Conservation (phyloP, 2,113 vertebrate genomes). For the Nannospalax galili region DNA sequence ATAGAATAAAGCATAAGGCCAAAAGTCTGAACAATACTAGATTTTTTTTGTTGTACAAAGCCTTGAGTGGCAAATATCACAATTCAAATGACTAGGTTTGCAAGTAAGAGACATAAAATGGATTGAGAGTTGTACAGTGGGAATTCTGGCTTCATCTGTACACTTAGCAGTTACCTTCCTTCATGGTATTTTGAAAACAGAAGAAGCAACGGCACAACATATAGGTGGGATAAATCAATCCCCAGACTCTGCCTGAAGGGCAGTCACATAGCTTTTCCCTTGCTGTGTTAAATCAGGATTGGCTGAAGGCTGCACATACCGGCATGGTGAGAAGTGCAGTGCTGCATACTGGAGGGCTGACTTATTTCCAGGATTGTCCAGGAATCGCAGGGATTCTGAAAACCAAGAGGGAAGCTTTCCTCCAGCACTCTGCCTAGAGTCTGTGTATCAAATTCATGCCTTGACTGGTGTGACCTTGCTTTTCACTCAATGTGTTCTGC, state of each 20-base stretch:
- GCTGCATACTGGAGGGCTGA: neutral
- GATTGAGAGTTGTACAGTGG: neutral
- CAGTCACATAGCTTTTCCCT: neutral
- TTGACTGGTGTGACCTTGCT: neutral
- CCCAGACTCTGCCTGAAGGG: neutral
- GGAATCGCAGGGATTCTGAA: neutral
- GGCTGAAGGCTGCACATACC: neutral
- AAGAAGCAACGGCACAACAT: neutral
- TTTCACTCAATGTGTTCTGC: neutral
- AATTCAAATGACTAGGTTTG: neutral
- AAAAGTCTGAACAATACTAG: neutral
- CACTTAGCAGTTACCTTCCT: neutral
- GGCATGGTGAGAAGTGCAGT: neutral
- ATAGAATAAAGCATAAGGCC: neutral
- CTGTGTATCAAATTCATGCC: neutral
- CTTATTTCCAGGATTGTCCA: neutral
- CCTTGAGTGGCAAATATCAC: neutral
- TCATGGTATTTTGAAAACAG: slow-evolving; percentile 28
- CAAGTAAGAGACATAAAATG: slow-evolving; percentile 16
- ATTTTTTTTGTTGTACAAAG: slow-evolving; percentile 20
- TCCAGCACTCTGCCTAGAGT: neutral
- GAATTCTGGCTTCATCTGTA: neutral
- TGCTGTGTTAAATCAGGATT: neutral
- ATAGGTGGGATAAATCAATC: neutral
- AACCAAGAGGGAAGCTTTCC: neutral